A percentile compares a stretch with the other conserved stretches of the same genome.
These are phyloP conservation scores for Lutjanus erythropterus DNA, from an alignment of 2,113 vertebrate species.

Conservation along the genomic window DNA sequence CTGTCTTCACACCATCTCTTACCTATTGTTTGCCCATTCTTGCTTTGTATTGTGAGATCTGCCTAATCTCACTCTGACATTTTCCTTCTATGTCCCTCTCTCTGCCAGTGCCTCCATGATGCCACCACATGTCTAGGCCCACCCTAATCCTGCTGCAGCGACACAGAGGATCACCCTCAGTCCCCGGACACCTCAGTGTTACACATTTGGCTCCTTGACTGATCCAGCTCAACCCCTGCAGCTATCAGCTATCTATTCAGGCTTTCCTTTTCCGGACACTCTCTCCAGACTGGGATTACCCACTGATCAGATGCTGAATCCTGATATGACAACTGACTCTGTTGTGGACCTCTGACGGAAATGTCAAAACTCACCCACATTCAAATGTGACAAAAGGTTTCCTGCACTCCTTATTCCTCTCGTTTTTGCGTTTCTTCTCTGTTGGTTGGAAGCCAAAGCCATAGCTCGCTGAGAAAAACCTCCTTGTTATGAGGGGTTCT, in stretches of 20 bases:
- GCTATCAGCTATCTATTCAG: conserved; percentile 31
- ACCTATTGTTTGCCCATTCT: conserved; percentile 25
- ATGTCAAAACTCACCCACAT: conserved; percentile 22
- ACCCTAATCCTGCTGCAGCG: conserved; percentile 59
- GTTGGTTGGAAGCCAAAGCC: conserved; percentile 44
- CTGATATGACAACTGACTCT: conserved; percentile 22
- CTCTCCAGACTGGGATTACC: conserved; percentile 45
- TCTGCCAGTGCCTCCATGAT: conserved; percentile 62
- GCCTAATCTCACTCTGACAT: conserved; percentile 39
- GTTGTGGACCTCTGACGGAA: conserved; percentile 2
- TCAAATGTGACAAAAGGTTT: conserved; percentile 27
- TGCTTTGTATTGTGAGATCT: conserved; percentile 1
- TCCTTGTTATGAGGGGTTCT: conserved; percentile 20
- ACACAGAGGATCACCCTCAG: conserved; percentile 58
- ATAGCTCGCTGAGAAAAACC: conserved; percentile 1
- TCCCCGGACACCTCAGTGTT: conserved; percentile 48
- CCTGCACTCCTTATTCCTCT: background rate
- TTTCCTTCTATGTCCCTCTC: conserved; percentile 7
- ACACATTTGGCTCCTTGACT: conserved; percentile 54
- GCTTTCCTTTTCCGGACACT: conserved; percentile 45
- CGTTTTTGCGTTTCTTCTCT: conserved; percentile 3
- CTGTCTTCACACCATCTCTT: conserved; percentile 22
- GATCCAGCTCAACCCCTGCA: conserved; percentile 49
- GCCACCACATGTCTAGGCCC: conserved; percentile 49
- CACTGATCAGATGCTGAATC: conserved; percentile 52